These are phyloP conservation scores for Aphrophora alni DNA, from an alignment of 2,888 invertebrate species.

Conservation along the genomic window DNA sequence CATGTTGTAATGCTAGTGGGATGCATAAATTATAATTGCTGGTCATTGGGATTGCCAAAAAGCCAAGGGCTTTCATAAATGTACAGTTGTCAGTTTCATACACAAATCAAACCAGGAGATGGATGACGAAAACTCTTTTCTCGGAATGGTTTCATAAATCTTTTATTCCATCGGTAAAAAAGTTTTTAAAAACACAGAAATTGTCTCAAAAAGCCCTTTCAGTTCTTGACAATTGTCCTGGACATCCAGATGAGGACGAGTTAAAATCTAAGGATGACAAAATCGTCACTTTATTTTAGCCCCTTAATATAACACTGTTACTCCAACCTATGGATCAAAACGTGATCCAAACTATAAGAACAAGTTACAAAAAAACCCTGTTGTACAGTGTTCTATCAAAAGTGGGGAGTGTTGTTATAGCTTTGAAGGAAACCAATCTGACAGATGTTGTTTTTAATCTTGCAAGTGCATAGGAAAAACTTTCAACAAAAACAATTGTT, in stretches of 20 bases:
- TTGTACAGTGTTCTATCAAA: slow-evolving; percentile 31
- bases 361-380: slow-evolving; percentile 31
- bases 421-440: slow-evolving; percentile 32
- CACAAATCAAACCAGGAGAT: slow-evolving; percentile 40
- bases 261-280: not conserved
- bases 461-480: slow-evolving; percentile 26
- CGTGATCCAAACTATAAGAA: slow-evolving; percentile 32
- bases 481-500: slow-evolving; percentile 29
- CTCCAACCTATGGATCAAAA: slow-evolving; percentile 34
- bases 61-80: slow-evolving; percentile 44
- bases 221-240: slow-evolving; percentile 30
- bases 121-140: slow-evolving; percentile 27
- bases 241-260: slow-evolving; percentile 23
- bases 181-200: not conserved
- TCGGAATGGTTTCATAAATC: slow-evolving; percentile 23
- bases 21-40: slow-evolving; percentile 43
- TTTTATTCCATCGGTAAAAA: slow-evolving; percentile 35
- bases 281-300: slow-evolving; percentile 11
- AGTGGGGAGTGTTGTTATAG: slow-evolving; percentile 23
- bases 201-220: slow-evolving; percentile 28
- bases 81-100: slow-evolving; percentile 51
- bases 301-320: slow-evolving; percentile 22
- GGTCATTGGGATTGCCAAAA: slow-evolving; percentile 18
- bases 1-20: slow-evolving; percentile 50
- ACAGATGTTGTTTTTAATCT: slow-evolving; percentile 34